phyloP scores from a whole-genome alignment of 2,888 invertebrate genomes.

The Aromia moschata region DNA sequence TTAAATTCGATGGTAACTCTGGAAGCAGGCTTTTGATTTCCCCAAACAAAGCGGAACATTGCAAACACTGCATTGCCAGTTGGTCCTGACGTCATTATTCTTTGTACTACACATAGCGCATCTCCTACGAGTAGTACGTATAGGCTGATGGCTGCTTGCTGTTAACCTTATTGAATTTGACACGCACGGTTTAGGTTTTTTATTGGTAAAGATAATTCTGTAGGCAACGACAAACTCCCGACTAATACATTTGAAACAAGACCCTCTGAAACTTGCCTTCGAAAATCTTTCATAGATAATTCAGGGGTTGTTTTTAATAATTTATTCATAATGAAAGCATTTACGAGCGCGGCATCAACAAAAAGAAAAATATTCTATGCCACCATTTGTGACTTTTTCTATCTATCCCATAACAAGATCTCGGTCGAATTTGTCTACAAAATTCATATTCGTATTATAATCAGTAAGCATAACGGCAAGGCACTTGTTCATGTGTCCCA shows the following conservation, averaged over 20 bases:
- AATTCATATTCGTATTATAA: slow-evolving; percentile 49
- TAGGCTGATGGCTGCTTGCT: too few species aligned
- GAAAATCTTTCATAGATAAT: slow-evolving; percentile 33
- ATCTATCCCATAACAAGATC: slow-evolving; percentile 43
- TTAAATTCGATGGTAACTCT: too few species aligned
- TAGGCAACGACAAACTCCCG: too few species aligned
- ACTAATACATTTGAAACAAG: slow-evolving; percentile 20
- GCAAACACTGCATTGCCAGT: too few species aligned
- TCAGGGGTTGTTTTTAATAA: slow-evolving; percentile 1
- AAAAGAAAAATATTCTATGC: slow-evolving; percentile 42
- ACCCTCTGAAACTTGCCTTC: slow-evolving; percentile 29
- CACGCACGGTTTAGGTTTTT: too few species aligned
- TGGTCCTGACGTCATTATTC: too few species aligned
- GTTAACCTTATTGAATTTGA: too few species aligned
- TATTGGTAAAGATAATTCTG: too few species aligned
- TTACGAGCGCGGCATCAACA: slow-evolving; percentile 49
- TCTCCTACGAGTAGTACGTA: too few species aligned
- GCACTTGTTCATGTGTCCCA: slow-evolving; percentile 37
- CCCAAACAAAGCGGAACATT: too few species aligned
- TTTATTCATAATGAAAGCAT: slow-evolving; percentile 32
- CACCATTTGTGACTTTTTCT: slow-evolving; percentile 48
- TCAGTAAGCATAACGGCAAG: slow-evolving; percentile 40
- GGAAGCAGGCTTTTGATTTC: too few species aligned
- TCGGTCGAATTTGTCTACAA: slow-evolving; percentile 48
- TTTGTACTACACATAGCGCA: too few species aligned